Evolutionary conservation across 2,113 vertebrate species (phyloP).

Genomic region (Ursus arctos): DNA sequence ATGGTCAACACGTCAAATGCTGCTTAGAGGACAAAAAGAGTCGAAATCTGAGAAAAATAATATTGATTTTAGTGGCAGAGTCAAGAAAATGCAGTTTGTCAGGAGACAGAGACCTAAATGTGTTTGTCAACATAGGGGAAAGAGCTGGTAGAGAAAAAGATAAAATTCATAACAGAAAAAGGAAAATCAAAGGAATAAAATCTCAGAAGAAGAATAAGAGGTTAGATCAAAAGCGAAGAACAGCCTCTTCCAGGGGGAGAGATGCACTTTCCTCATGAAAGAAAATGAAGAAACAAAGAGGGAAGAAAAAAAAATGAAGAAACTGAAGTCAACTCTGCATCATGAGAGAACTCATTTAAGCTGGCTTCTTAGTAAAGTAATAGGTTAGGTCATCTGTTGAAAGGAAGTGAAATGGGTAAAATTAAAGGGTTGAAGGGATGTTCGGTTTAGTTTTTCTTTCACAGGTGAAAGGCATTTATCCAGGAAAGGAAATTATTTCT

Average conservation of each 20-base stretch:
- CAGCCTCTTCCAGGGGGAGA: background rate
- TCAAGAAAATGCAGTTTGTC: background rate
- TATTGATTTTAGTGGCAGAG: background rate
- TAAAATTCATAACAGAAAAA: background rate
- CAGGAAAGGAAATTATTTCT: background rate
- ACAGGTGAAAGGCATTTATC: background rate
- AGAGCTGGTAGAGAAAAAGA: background rate
- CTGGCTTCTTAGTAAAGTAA: background rate
- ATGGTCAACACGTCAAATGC: background rate
- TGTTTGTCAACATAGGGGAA: background rate
- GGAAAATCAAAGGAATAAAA: background rate
- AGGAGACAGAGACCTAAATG: background rate
- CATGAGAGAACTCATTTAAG: background rate
- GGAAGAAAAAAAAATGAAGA: background rate
- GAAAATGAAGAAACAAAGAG: background rate
- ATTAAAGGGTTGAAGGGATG: background rate
- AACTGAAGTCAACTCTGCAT: fast-evolving
- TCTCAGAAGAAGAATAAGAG: background rate
- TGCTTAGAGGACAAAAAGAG: background rate
- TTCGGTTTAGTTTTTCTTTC: background rate
- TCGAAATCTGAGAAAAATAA: background rate
- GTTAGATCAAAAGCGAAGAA: background rate
- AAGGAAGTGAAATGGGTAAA: background rate
- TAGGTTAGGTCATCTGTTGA: background rate
- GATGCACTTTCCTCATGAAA: background rate